phyloP scores from a whole-genome alignment of 2,113 vertebrate species.

The Lepus timidus region DNA sequence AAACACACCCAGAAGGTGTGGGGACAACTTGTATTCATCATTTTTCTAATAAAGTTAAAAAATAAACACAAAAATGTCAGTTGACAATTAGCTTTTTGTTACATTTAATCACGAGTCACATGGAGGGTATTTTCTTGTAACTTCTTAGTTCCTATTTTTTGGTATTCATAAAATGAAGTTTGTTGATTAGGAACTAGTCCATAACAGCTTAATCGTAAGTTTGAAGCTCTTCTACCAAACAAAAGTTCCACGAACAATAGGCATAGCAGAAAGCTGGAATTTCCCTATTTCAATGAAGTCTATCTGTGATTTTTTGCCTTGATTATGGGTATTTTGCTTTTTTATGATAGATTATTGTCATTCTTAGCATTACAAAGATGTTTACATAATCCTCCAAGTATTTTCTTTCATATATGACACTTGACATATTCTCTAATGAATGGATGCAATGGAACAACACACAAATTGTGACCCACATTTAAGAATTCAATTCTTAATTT shows the following conservation, averaged over 20 bases:
- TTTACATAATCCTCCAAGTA: background rate
- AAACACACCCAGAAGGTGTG: background rate
- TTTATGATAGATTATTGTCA: background rate
- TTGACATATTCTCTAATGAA: background rate
- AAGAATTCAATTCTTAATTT: background rate
- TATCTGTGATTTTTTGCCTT: background rate
- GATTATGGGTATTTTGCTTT: background rate
- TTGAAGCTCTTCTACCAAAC: background rate
- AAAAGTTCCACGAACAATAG: background rate
- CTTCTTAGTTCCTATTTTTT: background rate
- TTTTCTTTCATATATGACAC: background rate
- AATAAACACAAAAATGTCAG: background rate
- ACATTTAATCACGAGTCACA: background rate
- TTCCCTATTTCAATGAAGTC: background rate
- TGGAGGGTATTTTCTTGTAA: background rate
- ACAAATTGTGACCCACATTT: background rate
- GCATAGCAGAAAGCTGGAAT: background rate
- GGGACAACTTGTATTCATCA: fast-evolving
- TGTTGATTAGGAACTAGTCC: background rate
- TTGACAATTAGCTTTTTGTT: background rate
- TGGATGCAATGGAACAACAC: background rate
- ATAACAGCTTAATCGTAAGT: background rate
- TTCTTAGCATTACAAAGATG: background rate
- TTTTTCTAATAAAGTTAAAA: background rate
- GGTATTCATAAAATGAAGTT: background rate